Base-by-base conservation (phyloP, 2,888 invertebrate genomes). In the Amphiduros pacificus region DNA sequence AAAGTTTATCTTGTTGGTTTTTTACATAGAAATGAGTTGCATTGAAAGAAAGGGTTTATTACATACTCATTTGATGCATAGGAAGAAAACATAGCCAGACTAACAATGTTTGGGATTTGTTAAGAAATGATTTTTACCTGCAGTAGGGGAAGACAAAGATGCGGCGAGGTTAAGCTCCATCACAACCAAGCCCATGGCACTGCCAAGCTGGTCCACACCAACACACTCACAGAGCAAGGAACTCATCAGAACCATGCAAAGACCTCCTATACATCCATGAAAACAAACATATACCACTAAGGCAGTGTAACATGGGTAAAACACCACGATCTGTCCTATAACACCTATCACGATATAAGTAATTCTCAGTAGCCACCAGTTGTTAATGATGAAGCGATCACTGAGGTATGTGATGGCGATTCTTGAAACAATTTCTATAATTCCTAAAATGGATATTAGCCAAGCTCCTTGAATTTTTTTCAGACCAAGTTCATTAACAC, bases 151-250 rank as follows among this genome's bases (percentile, higher is more conserved):
- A 22, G 36, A 2, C 17, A 31, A 5, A 5, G 50, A 22, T 1
- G 50, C 22, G 26, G 58, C 24, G 22, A 58, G 22, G 41, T 31
- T 49, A 17, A 58, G 36, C 24, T 29, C 17, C 31, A 58, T 36
- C 49, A 58, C 58, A 6, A 36, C 58, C 11, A 58, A 50, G 3
- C 58, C 58, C 50, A 51, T 58, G 24, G 51, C 58, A n/a, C 50
- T 50, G 2, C 58, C 58, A 1, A 36, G 20, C 17, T 48, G 20
- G 51, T 28, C 36, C 36, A 58, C 22, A 6, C 20, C 24, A 3
- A 51, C 51, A 14, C 29, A 32, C n/a, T 49, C 32, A 1, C 11
- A 31, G 24, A 58, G 22, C 24, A 50, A 24, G 36, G 50, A 22
- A 26, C 48, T 48, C 58, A 58, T 50, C 4, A 58, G 29, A 1